Percentiles rank a stretch among this genome's conserved stretches.
phyloP scores from a whole-genome alignment of 2,797 vertebrate genomes.

The Chelon labrosus region DNA sequence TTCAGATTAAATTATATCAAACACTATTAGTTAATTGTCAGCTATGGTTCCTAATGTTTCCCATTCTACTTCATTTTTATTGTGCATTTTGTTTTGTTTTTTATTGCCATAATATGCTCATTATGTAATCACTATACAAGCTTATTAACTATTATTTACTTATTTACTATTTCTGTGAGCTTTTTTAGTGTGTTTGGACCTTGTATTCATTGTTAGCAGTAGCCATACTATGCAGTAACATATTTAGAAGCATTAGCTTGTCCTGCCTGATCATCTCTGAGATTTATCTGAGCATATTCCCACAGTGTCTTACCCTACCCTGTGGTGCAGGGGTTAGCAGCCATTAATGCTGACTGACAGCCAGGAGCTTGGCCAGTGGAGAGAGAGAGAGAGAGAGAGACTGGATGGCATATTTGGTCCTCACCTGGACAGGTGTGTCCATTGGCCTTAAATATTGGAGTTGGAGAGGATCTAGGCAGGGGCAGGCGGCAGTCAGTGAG shows the following conservation, averaged over 20 bases:
- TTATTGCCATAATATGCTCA: not conserved
- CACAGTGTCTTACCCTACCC: constrained; percentile 55
- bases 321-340: constrained; percentile 44
- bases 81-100: not conserved
- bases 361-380: constrained; percentile 30
- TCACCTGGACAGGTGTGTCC: constrained; percentile 70
- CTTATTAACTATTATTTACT: not conserved
- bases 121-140: not conserved
- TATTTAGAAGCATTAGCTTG: constrained; percentile 29
- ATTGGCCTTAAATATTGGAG: constrained; percentile 37
- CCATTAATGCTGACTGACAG: constrained; percentile 76
- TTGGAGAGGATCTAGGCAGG: constrained; percentile 46
- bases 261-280: constrained; percentile 41
- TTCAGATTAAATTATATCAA: not conserved
- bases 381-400: constrained; percentile 18
- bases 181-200: too few relatives aligned
- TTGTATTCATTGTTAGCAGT: not conserved
- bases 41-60: not conserved
- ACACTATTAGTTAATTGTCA: not conserved
- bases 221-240: constrained; percentile 3
- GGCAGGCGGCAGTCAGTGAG: constrained; percentile 43
- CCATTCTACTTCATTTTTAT: not conserved
- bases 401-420: constrained; percentile 57
- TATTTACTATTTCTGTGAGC: not conserved
- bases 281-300: constrained; percentile 63